Conservation (phyloP, 2,113 vertebrate species). For the Triplophysa siluroides region DNA sequence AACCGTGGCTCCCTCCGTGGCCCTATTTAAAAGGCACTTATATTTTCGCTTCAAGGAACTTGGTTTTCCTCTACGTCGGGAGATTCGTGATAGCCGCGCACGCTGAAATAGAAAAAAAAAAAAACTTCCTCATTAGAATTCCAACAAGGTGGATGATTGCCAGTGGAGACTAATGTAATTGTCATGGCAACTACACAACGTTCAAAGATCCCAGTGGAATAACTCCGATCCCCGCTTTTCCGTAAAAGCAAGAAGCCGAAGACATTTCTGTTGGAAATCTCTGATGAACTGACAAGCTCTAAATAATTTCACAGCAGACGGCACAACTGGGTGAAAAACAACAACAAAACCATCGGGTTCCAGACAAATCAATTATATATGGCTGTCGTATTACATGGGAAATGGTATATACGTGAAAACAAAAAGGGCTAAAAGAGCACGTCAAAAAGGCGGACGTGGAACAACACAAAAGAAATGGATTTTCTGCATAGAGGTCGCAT, state of each 20-base stretch:
- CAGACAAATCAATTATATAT: conserved; percentile 30
- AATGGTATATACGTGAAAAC: conserved; percentile 11
- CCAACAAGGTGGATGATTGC: conserved; percentile 43
- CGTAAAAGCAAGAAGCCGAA: conserved; percentile 10
- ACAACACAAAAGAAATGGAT: conserved; percentile 31
- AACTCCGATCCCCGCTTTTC: not conserved
- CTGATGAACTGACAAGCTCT: conserved; percentile 24
- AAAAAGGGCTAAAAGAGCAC: conserved; percentile 25
- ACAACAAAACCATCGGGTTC: conserved; percentile 22
- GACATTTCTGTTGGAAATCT: conserved; percentile 28
- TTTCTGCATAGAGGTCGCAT: conserved; percentile 22
- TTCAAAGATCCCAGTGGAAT: conserved; percentile 45
- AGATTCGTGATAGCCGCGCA: conserved; percentile 45
- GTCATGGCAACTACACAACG: conserved; percentile 48
- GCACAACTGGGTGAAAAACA: conserved; percentile 21
- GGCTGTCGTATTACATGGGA: conserved; percentile 11
- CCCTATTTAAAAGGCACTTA: conserved; percentile 60
- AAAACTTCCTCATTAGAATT: conserved; percentile 53
- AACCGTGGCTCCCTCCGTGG: conserved; percentile 21
- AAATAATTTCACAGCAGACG: conserved; percentile 15
- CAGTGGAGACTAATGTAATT: conserved; percentile 49
- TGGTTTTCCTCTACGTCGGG: conserved; percentile 30
- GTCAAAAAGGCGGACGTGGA: conserved; percentile 7
- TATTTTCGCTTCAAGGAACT: conserved; percentile 54
- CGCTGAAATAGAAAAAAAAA: conserved; percentile 28